Conservation (phyloP, 1,140 invertebrate genomes). For the Calliopsis andreniformis region DNA sequence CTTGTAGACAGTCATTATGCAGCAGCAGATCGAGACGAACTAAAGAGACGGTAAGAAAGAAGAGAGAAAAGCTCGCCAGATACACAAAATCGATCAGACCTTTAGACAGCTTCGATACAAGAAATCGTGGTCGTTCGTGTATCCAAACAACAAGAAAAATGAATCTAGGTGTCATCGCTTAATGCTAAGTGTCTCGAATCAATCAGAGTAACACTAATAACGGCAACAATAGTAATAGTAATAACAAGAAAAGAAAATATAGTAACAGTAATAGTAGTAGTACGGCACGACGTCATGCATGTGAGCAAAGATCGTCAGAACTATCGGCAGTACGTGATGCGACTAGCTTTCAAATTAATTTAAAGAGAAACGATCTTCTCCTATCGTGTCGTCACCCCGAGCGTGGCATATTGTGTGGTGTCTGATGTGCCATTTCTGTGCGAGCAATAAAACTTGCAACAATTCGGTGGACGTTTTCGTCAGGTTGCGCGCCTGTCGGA, state of each 20-base stretch:
- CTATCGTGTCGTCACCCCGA: constrained; percentile 16
- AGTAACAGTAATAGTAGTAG: constrained; percentile 6
- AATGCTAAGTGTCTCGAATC: constrained; percentile 6
- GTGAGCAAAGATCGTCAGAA: constrained; percentile 48
- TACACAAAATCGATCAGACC: constrained; percentile 54
- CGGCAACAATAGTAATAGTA: constrained; percentile 11
- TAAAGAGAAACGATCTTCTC: constrained; percentile 28
- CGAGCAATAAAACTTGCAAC: background rate
- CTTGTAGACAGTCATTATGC: constrained; percentile 52
- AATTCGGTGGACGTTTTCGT: no score
- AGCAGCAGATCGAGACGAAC: constrained; percentile 50
- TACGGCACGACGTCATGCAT: constrained; percentile 53
- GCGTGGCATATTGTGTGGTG: background rate
- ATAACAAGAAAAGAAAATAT: background rate
- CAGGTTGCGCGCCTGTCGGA: no score
- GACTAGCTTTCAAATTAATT: constrained; percentile 29
- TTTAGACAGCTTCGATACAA: constrained; percentile 38
- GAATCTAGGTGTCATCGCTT: background rate
- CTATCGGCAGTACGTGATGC: constrained; percentile 24
- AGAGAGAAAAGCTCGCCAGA: constrained; percentile 56
- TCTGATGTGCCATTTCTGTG: no score
- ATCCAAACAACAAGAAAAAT: constrained; percentile 19
- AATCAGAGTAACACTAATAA: constrained; percentile 9
- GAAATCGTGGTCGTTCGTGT: constrained; percentile 15
- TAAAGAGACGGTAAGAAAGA: constrained; percentile 51